Percentiles rank a stretch among this genome's conserved stretches.
Evolutionary conservation across 1,140 invertebrate species (phyloP).

Genomic region (Marisa cornuarietis): DNA sequence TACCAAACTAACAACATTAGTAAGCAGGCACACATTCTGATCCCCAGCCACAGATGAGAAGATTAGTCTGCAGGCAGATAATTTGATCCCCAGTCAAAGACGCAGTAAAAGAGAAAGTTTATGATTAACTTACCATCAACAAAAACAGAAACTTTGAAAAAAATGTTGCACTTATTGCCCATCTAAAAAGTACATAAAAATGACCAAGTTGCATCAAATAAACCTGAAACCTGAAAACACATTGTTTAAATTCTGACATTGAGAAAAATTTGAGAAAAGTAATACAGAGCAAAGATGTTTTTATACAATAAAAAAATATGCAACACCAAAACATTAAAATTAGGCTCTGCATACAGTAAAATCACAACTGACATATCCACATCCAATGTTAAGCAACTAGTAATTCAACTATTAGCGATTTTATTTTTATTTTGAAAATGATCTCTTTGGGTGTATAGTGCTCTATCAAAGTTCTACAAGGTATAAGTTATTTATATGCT

Average conservation of each 20-base stretch:
- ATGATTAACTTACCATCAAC: constrained; percentile 4
- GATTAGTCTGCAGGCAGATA: too few species aligned
- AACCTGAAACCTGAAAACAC: neutral
- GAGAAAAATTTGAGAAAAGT: neutral
- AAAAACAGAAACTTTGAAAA: neutral
- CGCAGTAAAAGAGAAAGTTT: too few species aligned
- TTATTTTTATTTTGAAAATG: neutral
- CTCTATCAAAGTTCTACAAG: neutral
- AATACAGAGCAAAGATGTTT: neutral
- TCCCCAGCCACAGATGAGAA: too few species aligned
- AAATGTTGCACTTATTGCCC: constrained; percentile 17
- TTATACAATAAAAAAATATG: too few species aligned
- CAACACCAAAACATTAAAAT: too few species aligned
- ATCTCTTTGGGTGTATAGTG: neutral
- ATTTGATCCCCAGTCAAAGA: too few species aligned
- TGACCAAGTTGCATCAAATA: neutral
- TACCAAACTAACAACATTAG: too few species aligned
- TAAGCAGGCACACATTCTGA: too few species aligned
- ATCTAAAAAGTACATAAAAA: neutral
- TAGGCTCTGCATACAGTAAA: neutral
- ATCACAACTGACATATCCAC: neutral
- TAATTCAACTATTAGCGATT: neutral
- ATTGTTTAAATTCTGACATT: neutral
- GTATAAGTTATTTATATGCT: neutral
- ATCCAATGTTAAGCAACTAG: too few species aligned